Conservation (phyloP, 2,888 invertebrate species). For the Liodrosophila aerea region DNA sequence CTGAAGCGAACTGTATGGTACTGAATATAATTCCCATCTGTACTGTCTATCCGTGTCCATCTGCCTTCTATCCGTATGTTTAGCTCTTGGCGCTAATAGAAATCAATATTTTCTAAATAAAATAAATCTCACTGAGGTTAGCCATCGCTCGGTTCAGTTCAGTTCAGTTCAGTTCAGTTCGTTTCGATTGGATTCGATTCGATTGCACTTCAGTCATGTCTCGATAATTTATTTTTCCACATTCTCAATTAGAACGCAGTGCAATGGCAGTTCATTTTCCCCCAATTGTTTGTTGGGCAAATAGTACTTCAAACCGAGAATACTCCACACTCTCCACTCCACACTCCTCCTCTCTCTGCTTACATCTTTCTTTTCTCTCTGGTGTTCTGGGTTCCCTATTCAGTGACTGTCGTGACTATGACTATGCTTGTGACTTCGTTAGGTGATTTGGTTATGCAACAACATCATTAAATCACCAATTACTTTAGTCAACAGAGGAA, state of each 20-base stretch:
- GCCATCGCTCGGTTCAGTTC: slow-evolving; percentile 7
- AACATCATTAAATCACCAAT: slow-evolving; percentile 77
- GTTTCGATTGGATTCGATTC: slow-evolving; percentile 4
- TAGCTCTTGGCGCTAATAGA: slow-evolving; percentile 70
- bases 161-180: no score
- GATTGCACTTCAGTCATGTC: slow-evolving; percentile 43
- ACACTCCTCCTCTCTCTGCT: background rate
- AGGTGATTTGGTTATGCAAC: slow-evolving; percentile 77
- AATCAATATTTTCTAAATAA: slow-evolving; percentile 76
- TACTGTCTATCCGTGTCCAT: slow-evolving; percentile 8
- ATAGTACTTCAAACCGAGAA: slow-evolving; percentile 62
- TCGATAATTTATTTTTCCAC: slow-evolving; percentile 73
- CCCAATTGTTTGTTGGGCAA: slow-evolving; percentile 71
- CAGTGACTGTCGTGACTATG: slow-evolving; percentile 10
- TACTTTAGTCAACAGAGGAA: slow-evolving; percentile 75
- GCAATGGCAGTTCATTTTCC: slow-evolving; percentile 64
- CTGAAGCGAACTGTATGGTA: slow-evolving; percentile 26
- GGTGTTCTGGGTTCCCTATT: slow-evolving; percentile 1
- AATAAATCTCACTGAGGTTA: slow-evolving; percentile 33
- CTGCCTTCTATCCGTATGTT: slow-evolving; percentile 47
- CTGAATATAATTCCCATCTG: slow-evolving; percentile 4
- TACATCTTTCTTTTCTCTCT: background rate
- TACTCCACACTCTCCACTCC: slow-evolving; percentile 5
- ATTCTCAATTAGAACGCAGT: slow-evolving; percentile 69
- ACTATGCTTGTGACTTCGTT: slow-evolving; percentile 55